Percentiles rank a stretch among this genome's conserved stretches.
Conservation (phyloP, 2,888 invertebrate genomes). For the Chirona hameri region DNA sequence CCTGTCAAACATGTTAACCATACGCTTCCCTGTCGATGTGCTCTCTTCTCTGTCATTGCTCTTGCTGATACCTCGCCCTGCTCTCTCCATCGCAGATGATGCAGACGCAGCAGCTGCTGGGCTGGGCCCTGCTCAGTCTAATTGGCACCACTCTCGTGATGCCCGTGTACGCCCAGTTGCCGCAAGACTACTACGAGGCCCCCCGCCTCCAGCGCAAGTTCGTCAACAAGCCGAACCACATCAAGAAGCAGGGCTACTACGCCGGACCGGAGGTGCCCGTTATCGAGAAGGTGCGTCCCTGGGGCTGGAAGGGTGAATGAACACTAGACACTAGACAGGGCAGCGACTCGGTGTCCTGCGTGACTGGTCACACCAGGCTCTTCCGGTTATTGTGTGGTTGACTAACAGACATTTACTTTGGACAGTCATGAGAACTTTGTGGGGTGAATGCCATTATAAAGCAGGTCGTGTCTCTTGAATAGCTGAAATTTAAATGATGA, state of each 20-base stretch:
- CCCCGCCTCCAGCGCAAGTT: slow-evolving; percentile 66
- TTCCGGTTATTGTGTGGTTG: not conserved
- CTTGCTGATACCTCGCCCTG: too few relatives aligned
- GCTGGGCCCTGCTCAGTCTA: slow-evolving; percentile 67
- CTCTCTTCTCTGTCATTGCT: too few relatives aligned
- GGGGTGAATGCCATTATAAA: too few relatives aligned
- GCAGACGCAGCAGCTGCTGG: slow-evolving; percentile 64
- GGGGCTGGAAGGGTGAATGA: not conserved
- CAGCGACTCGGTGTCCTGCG: not conserved
- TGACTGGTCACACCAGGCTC: not conserved
- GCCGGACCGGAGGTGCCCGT: not conserved
- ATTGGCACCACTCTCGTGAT: slow-evolving; percentile 63
- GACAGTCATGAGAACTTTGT: too few relatives aligned
- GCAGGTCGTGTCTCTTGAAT: too few relatives aligned
- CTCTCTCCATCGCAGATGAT: not conserved
- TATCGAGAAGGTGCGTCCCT: not conserved
- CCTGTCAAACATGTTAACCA: too few relatives aligned
- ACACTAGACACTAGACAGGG: not conserved
- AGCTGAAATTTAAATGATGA: too few relatives aligned
- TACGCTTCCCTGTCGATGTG: too few relatives aligned
- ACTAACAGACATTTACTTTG: not conserved
- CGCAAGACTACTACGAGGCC: slow-evolving; percentile 44
- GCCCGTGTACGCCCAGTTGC: slow-evolving; percentile 65
- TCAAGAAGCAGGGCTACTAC: slow-evolving; percentile 61
- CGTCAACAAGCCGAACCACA: slow-evolving; percentile 81